Percentiles rank a stretch among this genome's conserved stretches.
Evolutionary conservation across 2,113 vertebrate genomes (phyloP).

Genomic region (Aleadryas rufinucha): DNA sequence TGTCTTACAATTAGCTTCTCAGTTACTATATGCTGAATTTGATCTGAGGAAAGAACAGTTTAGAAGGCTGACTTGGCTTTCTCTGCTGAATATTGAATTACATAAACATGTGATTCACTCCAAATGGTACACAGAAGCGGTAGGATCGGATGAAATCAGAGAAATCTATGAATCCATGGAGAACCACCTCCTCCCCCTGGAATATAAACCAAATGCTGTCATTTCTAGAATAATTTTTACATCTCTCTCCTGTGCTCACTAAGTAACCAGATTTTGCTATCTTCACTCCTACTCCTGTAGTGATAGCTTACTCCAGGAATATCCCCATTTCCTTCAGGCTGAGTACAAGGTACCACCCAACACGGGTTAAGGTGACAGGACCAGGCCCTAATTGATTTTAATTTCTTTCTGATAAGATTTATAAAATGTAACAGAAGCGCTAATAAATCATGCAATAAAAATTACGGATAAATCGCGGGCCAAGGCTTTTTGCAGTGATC

Average conservation of each 20-base stretch:
- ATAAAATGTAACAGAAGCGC: background rate
- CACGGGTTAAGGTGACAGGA: background rate
- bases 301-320: slow-evolving; percentile 44
- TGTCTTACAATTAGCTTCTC: slow-evolving; percentile 22
- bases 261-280: slow-evolving; percentile 22
- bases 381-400: background rate
- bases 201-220: slow-evolving; percentile 26
- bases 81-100: slow-evolving; percentile 43
- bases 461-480: slow-evolving; percentile 32
- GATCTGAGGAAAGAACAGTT: slow-evolving; percentile 43
- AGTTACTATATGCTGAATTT: slow-evolving; percentile 22
- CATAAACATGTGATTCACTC: slow-evolving; percentile 58
- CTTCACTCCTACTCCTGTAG: slow-evolving; percentile 35
- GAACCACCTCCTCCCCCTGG: slow-evolving; percentile 19
- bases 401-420: slow-evolving; percentile 41
- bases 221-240: slow-evolving; percentile 40
- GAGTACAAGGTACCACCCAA: background rate
- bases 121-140: slow-evolving; percentile 32
- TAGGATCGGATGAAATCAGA: slow-evolving; percentile 11
- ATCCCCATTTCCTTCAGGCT: background rate
- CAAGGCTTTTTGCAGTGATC: slow-evolving; percentile 27
- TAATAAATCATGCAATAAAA: slow-evolving; percentile 63
- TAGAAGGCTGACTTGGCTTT: slow-evolving; percentile 54
- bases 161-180: slow-evolving; percentile 32
- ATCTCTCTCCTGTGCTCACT: slow-evolving; percentile 5